Evolutionary conservation across 2,888 invertebrate genomes (phyloP).

Genomic region (Drosophila monieri): DNA sequence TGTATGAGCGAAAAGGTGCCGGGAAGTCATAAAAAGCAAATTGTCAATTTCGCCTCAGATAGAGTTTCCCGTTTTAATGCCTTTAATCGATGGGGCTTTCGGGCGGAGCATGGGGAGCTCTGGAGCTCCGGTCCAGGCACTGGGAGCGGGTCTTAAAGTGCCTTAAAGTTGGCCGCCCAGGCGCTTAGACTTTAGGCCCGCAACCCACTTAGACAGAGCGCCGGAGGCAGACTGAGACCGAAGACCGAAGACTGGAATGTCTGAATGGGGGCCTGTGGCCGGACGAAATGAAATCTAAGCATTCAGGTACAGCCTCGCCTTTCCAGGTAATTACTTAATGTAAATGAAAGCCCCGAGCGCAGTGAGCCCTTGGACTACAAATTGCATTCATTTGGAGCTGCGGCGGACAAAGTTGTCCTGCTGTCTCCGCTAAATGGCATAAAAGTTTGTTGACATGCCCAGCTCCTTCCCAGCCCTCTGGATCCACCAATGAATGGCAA

Average conservation of each 20-base stretch:
- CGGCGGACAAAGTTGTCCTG: conserved; percentile 27
- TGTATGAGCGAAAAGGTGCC: conserved; percentile 2
- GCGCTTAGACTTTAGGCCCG: neutral
- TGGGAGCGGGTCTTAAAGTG: neutral
- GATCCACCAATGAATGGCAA: conserved; percentile 63
- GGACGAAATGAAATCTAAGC: conserved; percentile 11
- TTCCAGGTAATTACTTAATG: conserved; percentile 68
- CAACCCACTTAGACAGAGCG: conserved; percentile 1
- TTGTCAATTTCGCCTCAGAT: neutral
- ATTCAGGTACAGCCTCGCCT: conserved; percentile 23
- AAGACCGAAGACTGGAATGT: too few species aligned
- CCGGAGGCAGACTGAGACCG: neutral
- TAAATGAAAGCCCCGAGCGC: conserved; percentile 58
- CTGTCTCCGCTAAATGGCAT: conserved; percentile 15
- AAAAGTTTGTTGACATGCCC: conserved; percentile 56
- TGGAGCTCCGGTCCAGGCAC: too few species aligned
- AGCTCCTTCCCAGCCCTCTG: conserved; percentile 6
- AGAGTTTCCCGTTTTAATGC: neutral
- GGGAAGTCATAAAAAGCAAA: neutral
- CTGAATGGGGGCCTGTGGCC: too few species aligned
- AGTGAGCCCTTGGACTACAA: conserved; percentile 53
- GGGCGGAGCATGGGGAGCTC: neutral
- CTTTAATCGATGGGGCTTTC: neutral
- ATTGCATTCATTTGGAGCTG: conserved; percentile 49
- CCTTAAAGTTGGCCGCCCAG: neutral